These are phyloP conservation scores for Clarias laeviceps DNA, from an alignment of 2,797 vertebrate species.

Conservation along the genomic window DNA sequence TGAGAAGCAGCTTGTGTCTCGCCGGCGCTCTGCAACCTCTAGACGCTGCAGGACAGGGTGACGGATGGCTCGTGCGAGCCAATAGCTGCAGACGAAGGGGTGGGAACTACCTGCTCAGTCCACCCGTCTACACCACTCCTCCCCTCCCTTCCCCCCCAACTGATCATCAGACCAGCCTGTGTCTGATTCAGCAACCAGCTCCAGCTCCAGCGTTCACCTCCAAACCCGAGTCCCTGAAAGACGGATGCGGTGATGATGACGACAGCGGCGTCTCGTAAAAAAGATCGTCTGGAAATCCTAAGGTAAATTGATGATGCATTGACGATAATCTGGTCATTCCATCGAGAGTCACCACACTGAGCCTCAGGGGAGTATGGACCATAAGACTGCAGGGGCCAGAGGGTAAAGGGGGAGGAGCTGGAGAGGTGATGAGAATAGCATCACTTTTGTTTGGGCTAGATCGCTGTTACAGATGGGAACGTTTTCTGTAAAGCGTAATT, in stretches of 20 bases:
- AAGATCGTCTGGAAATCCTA: constrained; percentile 35
- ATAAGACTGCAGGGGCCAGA: constrained; percentile 43
- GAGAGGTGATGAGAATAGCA: constrained; percentile 69
- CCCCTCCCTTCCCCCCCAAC: constrained; percentile 63
- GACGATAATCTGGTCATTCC: constrained; percentile 50
- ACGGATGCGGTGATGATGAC: constrained; percentile 45
- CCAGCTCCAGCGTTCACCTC: constrained; percentile 46
- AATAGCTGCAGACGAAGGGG: constrained; percentile 43
- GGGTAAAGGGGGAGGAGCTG: constrained; percentile 55
- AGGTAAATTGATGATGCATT: constrained; percentile 53
- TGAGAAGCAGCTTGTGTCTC: constrained; percentile 44
- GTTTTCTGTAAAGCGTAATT: constrained; percentile 46
- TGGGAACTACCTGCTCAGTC: constrained; percentile 77
- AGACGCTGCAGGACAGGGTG: constrained; percentile 54
- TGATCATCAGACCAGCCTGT: constrained; percentile 54
- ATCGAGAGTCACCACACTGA: constrained; percentile 36
- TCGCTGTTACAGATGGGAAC: constrained; percentile 46
- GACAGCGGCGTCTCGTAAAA: constrained; percentile 34
- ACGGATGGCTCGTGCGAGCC: constrained; percentile 51
- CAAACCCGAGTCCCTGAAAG: constrained; percentile 44
- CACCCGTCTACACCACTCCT: constrained; percentile 79
- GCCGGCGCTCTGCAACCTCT: constrained; percentile 43
- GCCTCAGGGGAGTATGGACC: constrained; percentile 50
- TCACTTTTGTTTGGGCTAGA: constrained; percentile 55
- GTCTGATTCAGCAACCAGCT: constrained; percentile 54